A percentile compares a stretch with the other conserved stretches of the same genome.
phyloP scores from a whole-genome alignment of 2,888 invertebrate species.

The Saturnia pavonia region DNA sequence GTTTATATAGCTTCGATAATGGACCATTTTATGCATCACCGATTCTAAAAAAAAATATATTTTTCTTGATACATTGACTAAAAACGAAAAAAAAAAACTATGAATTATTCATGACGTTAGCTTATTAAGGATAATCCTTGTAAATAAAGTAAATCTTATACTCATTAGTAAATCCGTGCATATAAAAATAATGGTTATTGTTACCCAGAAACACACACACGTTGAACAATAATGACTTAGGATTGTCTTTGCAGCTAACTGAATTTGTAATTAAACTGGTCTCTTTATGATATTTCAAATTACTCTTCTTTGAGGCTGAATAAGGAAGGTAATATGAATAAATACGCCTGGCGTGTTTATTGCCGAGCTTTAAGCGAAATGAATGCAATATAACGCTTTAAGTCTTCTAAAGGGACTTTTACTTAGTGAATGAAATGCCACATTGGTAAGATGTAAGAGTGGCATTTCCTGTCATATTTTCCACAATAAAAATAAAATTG shows the following conservation, averaged over 20 bases:
- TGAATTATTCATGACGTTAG: no score
- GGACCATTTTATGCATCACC: not conserved
- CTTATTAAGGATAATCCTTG: not conserved
- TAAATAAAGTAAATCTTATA: not conserved
- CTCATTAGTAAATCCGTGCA: no score
- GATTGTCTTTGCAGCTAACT: no score
- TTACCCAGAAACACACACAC: no score
- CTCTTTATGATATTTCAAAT: no score
- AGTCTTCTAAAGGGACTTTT: not conserved
- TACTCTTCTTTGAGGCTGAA: not conserved
- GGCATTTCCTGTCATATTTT: slow-evolving; percentile 3
- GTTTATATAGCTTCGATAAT: not conserved
- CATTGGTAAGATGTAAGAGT: slow-evolving; percentile 3
- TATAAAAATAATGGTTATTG: no score
- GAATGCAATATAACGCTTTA: not conserved
- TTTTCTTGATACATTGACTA: no score
- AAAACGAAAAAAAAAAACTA: no score
- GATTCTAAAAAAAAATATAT: no score
- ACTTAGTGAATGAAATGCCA: not conserved
- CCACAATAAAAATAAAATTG: slow-evolving; percentile 16
- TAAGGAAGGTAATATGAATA: not conserved
- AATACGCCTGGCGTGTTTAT: not conserved
- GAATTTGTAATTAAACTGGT: no score
- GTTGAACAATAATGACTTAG: no score
- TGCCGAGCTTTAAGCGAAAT: not conserved